Conservation (phyloP, 2,113 vertebrate species). For the Tetrao urogallus region DNA sequence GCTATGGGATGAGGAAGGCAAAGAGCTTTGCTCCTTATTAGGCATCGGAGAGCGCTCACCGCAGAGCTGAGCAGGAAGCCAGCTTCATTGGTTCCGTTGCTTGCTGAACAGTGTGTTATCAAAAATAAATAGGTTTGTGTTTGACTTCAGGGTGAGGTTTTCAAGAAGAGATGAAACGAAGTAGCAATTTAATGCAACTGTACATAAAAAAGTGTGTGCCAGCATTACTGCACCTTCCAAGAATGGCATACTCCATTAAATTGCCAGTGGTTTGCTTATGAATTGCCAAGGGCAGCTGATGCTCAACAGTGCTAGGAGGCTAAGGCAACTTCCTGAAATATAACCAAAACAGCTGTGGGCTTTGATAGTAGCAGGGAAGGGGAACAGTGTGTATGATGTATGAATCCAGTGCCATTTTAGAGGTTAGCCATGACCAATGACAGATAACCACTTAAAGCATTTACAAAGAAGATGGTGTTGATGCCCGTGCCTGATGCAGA, state of each 20-base stretch:
- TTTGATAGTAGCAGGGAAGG: not conserved
- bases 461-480: not conserved
- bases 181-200: not conserved
- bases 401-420: not conserved
- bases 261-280: not conserved
- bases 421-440: not conserved
- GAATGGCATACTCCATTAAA: rapidly evolving
- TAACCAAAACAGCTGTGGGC: not conserved
- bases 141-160: not conserved
- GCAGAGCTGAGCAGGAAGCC: not conserved
- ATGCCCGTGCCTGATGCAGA: not conserved
- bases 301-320: not conserved
- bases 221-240: not conserved
- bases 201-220: not conserved
- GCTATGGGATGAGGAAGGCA: not conserved
- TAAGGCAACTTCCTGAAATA: not conserved
- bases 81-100: not conserved
- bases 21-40: not conserved
- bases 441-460: not conserved
- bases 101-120: not conserved
- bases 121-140: not conserved
- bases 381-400: not conserved
- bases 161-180: not conserved
- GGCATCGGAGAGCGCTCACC: rapidly evolving
- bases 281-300: not conserved